Conservation (phyloP, 2,113 vertebrate species). For the Eolophus roseicapilla region DNA sequence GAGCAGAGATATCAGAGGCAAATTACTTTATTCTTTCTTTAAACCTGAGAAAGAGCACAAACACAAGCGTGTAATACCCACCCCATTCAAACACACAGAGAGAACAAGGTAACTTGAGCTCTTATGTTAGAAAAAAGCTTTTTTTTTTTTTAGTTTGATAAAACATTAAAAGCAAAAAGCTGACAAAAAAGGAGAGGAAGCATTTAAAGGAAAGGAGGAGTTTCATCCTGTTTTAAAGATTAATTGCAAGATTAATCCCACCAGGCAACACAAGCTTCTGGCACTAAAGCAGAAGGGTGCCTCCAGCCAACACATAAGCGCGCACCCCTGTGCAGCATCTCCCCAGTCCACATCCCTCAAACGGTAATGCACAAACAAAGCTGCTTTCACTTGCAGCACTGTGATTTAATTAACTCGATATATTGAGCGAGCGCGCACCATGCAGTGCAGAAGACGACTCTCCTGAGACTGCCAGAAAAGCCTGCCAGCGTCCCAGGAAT, state of each 20-base stretch:
- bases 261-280: not conserved
- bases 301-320: not conserved
- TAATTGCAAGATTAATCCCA: not conserved
- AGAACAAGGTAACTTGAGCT: not conserved
- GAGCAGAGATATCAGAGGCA: not conserved
- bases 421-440: accelerated
- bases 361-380: not conserved
- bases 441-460: not conserved
- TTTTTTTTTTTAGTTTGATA: not conserved
- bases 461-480: not conserved
- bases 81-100: not conserved
- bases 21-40: not conserved
- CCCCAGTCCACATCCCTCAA: not conserved
- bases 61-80: not conserved
- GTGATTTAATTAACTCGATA: not conserved
- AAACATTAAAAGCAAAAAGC: not conserved
- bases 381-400: not conserved
- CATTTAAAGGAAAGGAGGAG: not conserved
- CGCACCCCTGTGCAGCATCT: accelerated
- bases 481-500: not conserved
- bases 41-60: not conserved
- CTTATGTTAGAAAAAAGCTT: not conserved
- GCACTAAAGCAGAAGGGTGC: not conserved
- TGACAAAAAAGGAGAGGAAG: not conserved
- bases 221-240: not conserved